phyloP scores from a whole-genome alignment of 2,113 vertebrate genomes.

The Xiphophorus maculatus region DNA sequence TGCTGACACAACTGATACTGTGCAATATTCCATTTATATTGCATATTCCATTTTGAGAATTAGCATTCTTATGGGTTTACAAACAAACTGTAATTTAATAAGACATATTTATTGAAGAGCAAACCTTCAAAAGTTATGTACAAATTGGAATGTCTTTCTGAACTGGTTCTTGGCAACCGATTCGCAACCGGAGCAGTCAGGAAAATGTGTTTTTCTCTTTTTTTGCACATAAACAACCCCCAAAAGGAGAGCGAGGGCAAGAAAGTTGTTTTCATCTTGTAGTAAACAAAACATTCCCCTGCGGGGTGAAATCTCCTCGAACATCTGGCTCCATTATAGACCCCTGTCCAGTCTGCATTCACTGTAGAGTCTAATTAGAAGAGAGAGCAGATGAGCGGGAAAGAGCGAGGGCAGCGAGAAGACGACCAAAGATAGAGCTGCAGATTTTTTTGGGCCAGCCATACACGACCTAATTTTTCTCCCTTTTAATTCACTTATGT shows the following conservation, averaged over 20 bases:
- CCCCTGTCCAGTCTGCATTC: slow-evolving; percentile 71
- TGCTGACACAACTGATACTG: slow-evolving; percentile 55
- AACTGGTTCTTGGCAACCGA: slow-evolving; percentile 35
- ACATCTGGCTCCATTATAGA: slow-evolving; percentile 78
- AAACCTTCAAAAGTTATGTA: background rate
- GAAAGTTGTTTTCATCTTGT: slow-evolving; percentile 74
- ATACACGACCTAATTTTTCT: slow-evolving; percentile 68
- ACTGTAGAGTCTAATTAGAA: slow-evolving; percentile 79
- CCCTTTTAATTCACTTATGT: slow-evolving; percentile 43
- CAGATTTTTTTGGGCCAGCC: slow-evolving; percentile 51
- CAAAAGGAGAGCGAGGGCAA: slow-evolving; percentile 53
- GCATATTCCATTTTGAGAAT: slow-evolving; percentile 7
- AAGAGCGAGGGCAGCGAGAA: slow-evolving; percentile 62
- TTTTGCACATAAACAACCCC: slow-evolving; percentile 55
- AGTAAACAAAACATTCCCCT: slow-evolving; percentile 77
- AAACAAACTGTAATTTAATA: slow-evolving; percentile 17
- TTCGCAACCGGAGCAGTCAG: slow-evolving; percentile 24
- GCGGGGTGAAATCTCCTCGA: slow-evolving; percentile 69
- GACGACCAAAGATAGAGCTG: slow-evolving; percentile 61
- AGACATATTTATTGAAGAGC: slow-evolving; percentile 16
- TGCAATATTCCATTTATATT: background rate
- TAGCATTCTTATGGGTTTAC: background rate
- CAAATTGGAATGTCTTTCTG: slow-evolving; percentile 18
- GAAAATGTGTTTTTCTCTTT: slow-evolving; percentile 6
- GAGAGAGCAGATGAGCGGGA: slow-evolving; percentile 67